Evolutionary conservation across 1,140 invertebrate species (phyloP).

Genomic region (Gonioctena quinquepunctata): DNA sequence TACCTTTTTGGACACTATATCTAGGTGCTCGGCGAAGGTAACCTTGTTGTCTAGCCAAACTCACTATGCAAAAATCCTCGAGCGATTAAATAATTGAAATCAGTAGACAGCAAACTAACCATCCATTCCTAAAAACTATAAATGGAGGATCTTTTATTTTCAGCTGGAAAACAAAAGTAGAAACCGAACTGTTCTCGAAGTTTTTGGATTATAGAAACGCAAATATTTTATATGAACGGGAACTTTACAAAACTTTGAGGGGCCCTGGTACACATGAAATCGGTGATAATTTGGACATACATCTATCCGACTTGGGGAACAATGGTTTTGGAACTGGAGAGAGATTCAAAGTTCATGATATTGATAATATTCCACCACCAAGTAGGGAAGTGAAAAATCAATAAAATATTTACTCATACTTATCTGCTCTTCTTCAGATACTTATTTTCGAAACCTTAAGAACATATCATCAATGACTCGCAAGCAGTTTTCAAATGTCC

Average conservation of each 20-base stretch:
- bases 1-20: no score
- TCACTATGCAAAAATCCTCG: no score
- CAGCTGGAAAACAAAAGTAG: constrained; percentile 43
- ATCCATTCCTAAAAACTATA: neutral
- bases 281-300: constrained; percentile 30
- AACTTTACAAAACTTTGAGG: constrained; percentile 31
- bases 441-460: constrained; percentile 9
- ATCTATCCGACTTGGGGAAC: constrained; percentile 23
- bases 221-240: constrained; percentile 34
- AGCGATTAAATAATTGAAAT: no score
- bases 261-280: constrained; percentile 48
- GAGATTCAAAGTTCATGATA: constrained; percentile 25
- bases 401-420: constrained; percentile 5
- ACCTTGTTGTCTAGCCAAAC: no score
- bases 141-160: constrained; percentile 13
- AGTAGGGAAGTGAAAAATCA: constrained; percentile 20
- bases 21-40: no score
- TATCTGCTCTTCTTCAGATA: constrained; percentile 12
- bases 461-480: constrained; percentile 7
- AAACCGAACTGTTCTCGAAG: constrained; percentile 44
- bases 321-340: constrained; percentile 34
- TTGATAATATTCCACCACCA: constrained; percentile 30
- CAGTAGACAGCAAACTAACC: no score
- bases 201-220: constrained; percentile 44
- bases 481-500: constrained; percentile 32